Base-by-base conservation (phyloP, 2,888 invertebrate genomes). In the Parapristionchus giblindavisi region DNA sequence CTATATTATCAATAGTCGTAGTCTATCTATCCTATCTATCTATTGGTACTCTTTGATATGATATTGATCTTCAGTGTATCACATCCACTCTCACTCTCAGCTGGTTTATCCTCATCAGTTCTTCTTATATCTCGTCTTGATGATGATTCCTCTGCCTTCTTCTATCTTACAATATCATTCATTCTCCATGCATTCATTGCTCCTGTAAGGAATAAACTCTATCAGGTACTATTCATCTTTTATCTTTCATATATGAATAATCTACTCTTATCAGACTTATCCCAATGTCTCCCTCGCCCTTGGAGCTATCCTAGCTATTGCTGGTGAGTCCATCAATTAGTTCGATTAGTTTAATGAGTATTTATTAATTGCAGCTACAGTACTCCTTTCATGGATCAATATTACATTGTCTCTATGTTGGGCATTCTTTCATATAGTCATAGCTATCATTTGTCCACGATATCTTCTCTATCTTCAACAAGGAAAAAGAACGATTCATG, bases 91-190 rank as follows among this genome's bases (percentile, higher is more conserved):
- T 97, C 97, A 0, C 91, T 97, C 76, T 98, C 96, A 89, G 94
- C 96, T 0, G 96, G 95, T 0, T 92, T 98, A 71, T 97, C 98
- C 89, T 95, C 94, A 0, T 94, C 96, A 0, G 93, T 98, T 2
- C 99, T 97, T 90, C 90, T 99, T 77, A 94, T 96, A 0, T 99
- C 98, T 0, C 91, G 98, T 80, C 89, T 66, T 34, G 92, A 94
- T 0, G 93, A 93, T 0, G 92, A 94, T 0, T 92, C 92, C 79
- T 93, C 96, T 84, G 95, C 96, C 0, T 95, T 96, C 87, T 92
- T 94, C 2, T 90, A 97, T 32, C 91, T 98, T n/a, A 93, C 95
- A 0, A 92, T 94, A 76, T 93, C 96, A 0, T 93, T 95, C 81
- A 91, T 91, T 84, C 89, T 92, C 84, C 91, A 83, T 54, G 79